Conservation (phyloP, 2,797 vertebrate genomes). For the Pseudocheirus occidentalis region DNA sequence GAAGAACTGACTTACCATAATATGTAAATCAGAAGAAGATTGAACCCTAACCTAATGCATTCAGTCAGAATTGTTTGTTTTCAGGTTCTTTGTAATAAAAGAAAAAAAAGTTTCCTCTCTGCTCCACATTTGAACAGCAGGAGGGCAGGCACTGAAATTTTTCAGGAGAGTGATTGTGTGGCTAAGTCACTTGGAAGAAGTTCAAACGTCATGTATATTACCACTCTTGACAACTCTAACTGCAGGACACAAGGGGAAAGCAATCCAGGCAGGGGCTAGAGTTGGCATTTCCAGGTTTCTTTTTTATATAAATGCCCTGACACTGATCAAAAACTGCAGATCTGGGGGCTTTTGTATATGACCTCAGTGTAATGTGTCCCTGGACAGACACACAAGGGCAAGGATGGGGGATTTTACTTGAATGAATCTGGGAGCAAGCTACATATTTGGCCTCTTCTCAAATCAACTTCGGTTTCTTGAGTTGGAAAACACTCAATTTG, state of each 20-base stretch:
- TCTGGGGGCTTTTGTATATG: conserved; percentile 66
- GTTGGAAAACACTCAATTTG: conserved; percentile 69
- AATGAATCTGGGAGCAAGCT: conserved; percentile 62
- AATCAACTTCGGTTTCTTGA: conserved; percentile 64
- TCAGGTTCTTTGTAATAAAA: conserved; percentile 56
- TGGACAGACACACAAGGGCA: conserved; percentile 56
- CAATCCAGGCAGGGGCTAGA: conserved; percentile 17
- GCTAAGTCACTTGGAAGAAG: conserved; percentile 62
- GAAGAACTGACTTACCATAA: neutral
- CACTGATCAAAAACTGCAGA: conserved; percentile 47
- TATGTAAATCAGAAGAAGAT: neutral
- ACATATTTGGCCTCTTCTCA: conserved; percentile 62
- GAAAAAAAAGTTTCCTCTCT: conserved; percentile 59
- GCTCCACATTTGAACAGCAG: conserved; percentile 64
- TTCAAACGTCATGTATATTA: conserved; percentile 70
- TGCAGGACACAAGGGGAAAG: conserved; percentile 33
- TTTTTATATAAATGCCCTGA: conserved; percentile 54
- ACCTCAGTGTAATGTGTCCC: conserved; percentile 62
- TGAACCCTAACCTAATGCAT: conserved; percentile 30
- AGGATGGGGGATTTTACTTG: conserved; percentile 50
- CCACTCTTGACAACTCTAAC: conserved; percentile 59
- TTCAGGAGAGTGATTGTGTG: conserved; percentile 62
- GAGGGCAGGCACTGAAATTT: conserved; percentile 66
- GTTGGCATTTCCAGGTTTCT: conserved; percentile 55
- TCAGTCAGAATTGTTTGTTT: conserved; percentile 31